These are phyloP conservation scores for Drosophila eohydei DNA, from an alignment of 2,888 invertebrate species.

Conservation along the genomic window DNA sequence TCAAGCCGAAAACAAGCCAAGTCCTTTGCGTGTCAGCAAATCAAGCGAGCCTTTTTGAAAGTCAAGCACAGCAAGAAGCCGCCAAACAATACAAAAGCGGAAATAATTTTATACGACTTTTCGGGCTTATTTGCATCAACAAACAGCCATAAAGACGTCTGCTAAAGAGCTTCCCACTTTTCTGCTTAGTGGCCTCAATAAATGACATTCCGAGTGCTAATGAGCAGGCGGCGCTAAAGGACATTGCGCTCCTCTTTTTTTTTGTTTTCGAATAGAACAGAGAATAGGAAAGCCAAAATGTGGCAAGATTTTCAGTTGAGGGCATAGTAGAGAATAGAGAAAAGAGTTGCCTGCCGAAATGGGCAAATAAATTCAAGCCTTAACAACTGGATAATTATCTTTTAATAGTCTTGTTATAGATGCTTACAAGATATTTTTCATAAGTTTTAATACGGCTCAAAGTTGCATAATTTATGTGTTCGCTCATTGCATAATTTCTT, in stretches of 20 bases:
- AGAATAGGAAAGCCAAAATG: background rate
- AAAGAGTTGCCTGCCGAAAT: background rate
- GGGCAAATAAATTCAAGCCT: background rate
- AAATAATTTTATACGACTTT: constrained; percentile 74
- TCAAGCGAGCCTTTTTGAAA: constrained; percentile 50
- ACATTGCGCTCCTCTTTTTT: constrained; percentile 11
- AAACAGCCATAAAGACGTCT: constrained; percentile 70
- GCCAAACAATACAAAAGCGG: constrained; percentile 70
- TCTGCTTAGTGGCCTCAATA: constrained; percentile 51
- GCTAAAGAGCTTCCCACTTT: constrained; percentile 34
- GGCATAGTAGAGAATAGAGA: background rate
- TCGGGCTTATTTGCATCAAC: constrained; percentile 67
- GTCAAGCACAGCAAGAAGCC: constrained; percentile 27
- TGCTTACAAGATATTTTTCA: background rate
- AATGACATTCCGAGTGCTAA: constrained; percentile 61
- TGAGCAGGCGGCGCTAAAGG: constrained; percentile 40
- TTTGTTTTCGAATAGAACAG: background rate
- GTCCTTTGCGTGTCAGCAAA: constrained; percentile 62
- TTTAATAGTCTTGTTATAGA: background rate
- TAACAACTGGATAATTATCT: constrained; percentile 9
- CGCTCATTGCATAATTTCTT: background rate
- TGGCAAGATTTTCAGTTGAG: background rate
- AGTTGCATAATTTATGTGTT: background rate
- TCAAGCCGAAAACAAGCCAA: constrained; percentile 48
- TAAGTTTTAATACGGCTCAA: background rate